These are phyloP conservation scores for Drosophila nigritarsus DNA, from an alignment of 2,888 invertebrate species.

Conservation along the genomic window DNA sequence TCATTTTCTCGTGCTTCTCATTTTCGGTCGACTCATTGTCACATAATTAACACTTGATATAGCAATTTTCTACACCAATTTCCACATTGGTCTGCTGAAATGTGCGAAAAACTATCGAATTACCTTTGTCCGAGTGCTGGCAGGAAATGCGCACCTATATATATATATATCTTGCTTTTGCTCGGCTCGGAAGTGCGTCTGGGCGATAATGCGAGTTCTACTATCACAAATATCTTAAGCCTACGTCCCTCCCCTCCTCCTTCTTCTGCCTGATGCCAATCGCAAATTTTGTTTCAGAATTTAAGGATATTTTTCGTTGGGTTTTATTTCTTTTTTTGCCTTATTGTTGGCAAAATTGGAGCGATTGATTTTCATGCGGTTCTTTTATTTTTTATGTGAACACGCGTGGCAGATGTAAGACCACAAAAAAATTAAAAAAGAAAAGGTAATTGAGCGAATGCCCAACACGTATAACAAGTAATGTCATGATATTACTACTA, in stretches of 20 bases:
- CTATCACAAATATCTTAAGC: slow-evolving; percentile 56
- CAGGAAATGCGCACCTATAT: slow-evolving; percentile 67
- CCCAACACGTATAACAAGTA: background rate
- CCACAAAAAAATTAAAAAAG: background rate
- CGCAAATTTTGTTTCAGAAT: slow-evolving; percentile 26
- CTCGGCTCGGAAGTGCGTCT: slow-evolving; percentile 63
- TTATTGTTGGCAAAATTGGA: slow-evolving; percentile 56
- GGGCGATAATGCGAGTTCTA: slow-evolving; percentile 23
- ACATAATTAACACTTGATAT: slow-evolving; percentile 81
- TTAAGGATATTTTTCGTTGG: slow-evolving; percentile 28
- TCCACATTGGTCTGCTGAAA: slow-evolving; percentile 46
- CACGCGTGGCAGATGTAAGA: slow-evolving; percentile 52
- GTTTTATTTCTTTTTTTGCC: slow-evolving; percentile 1
- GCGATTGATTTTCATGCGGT: slow-evolving; percentile 62
- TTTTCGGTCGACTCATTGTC: slow-evolving; percentile 70
- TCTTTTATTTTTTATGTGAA: slow-evolving; percentile 15
- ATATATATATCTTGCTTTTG: background rate
- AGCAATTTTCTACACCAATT: slow-evolving; percentile 64
- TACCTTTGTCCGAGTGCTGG: slow-evolving; percentile 51
- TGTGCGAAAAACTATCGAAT: slow-evolving; percentile 77
- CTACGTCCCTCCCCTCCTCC: background rate
- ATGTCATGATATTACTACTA: background rate
- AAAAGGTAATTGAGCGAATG: background rate
- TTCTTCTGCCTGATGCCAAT: slow-evolving; percentile 36
- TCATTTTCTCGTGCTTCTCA: slow-evolving; percentile 5